phyloP scores from a whole-genome alignment of 2,113 vertebrate species.

The Aplodontia rufa region DNA sequence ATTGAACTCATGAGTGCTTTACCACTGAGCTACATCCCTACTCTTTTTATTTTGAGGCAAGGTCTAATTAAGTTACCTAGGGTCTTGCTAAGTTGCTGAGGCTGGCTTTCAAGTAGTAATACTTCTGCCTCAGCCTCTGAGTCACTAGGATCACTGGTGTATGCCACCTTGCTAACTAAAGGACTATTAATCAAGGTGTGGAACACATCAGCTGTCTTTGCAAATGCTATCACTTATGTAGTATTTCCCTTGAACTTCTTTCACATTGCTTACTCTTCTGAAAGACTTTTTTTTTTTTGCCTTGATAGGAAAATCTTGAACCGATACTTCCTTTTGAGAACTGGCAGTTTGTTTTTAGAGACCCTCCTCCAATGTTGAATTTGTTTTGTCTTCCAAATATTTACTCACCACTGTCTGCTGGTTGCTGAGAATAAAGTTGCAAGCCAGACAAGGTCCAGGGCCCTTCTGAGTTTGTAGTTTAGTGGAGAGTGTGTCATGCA shows the following conservation, averaged over 20 bases:
- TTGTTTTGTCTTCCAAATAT: neutral
- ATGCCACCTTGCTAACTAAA: too few species aligned
- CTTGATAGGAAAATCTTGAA: neutral
- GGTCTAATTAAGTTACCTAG: too few species aligned
- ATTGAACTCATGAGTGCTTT: too few species aligned
- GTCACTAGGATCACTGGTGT: too few species aligned
- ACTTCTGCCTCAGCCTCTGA: too few species aligned
- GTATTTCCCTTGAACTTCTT: neutral
- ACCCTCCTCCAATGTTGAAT: too few species aligned
- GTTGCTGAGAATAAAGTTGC: neutral
- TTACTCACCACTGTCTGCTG: neutral
- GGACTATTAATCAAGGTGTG: neutral
- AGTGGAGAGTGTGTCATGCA: neutral
- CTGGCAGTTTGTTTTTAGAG: neutral
- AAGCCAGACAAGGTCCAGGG: neutral
- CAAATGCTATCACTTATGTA: neutral
- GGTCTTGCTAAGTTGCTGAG: too few species aligned
- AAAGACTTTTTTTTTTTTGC: neutral
- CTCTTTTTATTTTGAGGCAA: too few species aligned
- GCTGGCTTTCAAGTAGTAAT: too few species aligned
- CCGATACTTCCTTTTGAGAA: neutral
- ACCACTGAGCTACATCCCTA: too few species aligned
- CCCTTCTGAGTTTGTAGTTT: neutral
- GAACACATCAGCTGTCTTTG: neutral
- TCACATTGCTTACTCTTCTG: neutral